Conservation (phyloP, 2,113 vertebrate species). For the Sula dactylatra region DNA sequence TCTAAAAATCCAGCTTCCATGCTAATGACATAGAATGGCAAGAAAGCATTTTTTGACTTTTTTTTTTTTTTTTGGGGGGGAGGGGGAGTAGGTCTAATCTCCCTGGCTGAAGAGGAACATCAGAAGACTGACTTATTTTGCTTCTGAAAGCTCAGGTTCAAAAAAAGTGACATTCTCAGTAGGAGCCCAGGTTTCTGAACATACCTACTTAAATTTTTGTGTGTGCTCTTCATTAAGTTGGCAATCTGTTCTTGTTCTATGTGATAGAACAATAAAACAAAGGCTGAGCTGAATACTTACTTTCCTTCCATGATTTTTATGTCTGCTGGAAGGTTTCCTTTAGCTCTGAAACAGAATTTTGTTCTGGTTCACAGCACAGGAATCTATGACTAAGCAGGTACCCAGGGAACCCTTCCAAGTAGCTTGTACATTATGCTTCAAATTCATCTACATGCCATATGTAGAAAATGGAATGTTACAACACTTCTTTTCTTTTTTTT, state of each 20-base stretch:
- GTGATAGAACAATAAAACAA: neutral
- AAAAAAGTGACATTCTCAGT: neutral
- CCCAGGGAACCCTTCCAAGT: neutral
- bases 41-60: neutral
- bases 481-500: neutral
- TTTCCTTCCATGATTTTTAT: neutral
- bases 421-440: neutral
- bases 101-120: neutral
- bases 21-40: neutral
- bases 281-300: neutral
- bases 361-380: neutral
- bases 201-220: neutral
- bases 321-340: neutral
- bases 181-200: neutral
- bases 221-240: neutral
- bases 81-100: neutral
- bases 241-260: neutral
- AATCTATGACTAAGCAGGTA: neutral
- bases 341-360: neutral
- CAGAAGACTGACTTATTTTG: neutral
- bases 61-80: neutral
- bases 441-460: neutral
- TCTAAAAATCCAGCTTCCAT: neutral
- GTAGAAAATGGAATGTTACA: neutral
- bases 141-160: neutral